Percentiles rank a stretch among this genome's conserved stretches.
These are phyloP conservation scores for Amblyteles armatorius DNA, from an alignment of 2,888 invertebrate genomes.

Conservation along the genomic window DNA sequence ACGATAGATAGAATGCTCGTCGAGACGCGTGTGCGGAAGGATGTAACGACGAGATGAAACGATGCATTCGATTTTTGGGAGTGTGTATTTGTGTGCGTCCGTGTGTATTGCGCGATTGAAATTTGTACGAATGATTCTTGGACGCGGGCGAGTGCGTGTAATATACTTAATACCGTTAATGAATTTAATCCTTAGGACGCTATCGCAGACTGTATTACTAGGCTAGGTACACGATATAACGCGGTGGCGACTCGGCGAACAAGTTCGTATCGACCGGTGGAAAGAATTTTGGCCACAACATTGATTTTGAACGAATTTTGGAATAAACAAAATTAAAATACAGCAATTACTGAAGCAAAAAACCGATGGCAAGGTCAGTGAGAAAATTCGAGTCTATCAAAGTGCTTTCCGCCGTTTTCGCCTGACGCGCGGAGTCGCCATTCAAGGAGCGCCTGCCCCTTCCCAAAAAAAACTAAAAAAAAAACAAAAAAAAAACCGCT, in stretches of 20 bases:
- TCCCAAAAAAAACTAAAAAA: constrained; percentile 56
- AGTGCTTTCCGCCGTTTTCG: constrained; percentile 61
- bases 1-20: constrained; percentile 43
- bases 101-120: constrained; percentile 70
- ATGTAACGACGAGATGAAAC: constrained; percentile 48
- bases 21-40: constrained; percentile 35
- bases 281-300: constrained; percentile 37
- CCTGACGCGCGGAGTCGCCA: constrained; percentile 76
- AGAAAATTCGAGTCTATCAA: constrained; percentile 31
- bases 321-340: constrained; percentile 1
- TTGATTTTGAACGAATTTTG: constrained; percentile 24
- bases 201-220: constrained; percentile 84
- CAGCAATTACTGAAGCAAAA: constrained; percentile 5
- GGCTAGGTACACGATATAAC: constrained; percentile 75
- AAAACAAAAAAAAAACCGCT: constrained; percentile 76
- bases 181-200: constrained; percentile 79
- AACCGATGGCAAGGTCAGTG: not conserved
- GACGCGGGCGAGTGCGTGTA: constrained; percentile 82
- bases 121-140: constrained; percentile 69
- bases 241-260: constrained; percentile 78
- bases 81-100: constrained; percentile 20
- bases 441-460: constrained; percentile 78
- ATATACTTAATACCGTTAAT: constrained; percentile 80
- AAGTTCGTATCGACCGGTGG: constrained; percentile 39
- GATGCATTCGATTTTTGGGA: constrained; percentile 31